A percentile compares a stretch with the other conserved stretches of the same genome.
Evolutionary conservation across 2,888 invertebrate species (phyloP).

Genomic region (Synergus gifuensis): DNA sequence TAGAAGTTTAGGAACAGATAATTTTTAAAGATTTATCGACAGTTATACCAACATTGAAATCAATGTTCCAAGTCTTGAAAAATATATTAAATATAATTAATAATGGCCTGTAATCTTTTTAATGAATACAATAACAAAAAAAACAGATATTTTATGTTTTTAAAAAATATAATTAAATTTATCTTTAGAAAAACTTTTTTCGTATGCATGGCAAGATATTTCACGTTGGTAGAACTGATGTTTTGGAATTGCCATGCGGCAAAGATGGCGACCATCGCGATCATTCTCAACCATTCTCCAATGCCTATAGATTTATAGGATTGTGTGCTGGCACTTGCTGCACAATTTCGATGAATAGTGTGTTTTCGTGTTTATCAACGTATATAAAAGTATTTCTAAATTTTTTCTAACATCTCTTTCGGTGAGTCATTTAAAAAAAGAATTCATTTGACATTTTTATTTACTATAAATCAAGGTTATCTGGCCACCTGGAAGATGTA

Average conservation of each 20-base stretch:
- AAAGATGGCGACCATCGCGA: slow-evolving; percentile 1
- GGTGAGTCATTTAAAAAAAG: background rate
- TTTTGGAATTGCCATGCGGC: background rate
- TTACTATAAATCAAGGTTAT: background rate
- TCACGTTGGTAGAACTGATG: background rate
- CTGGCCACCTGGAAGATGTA: background rate
- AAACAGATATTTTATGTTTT: background rate
- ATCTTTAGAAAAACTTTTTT: background rate
- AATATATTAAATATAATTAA: no score
- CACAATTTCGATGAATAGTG: background rate
- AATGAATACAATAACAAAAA: background rate
- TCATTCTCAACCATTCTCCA: no score
- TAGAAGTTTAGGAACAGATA: background rate
- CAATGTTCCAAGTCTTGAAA: background rate
- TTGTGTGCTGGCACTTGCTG: background rate
- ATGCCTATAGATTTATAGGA: background rate
- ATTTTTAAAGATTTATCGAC: background rate
- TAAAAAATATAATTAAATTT: background rate
- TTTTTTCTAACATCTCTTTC: background rate
- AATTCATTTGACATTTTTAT: background rate
- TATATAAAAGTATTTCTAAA: background rate
- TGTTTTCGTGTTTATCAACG: background rate
- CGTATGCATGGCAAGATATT: background rate
- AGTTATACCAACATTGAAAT: background rate
- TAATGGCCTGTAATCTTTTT: no score